phyloP scores from a whole-genome alignment of 2,113 vertebrate genomes.

The Mirounga angustirostris region DNA sequence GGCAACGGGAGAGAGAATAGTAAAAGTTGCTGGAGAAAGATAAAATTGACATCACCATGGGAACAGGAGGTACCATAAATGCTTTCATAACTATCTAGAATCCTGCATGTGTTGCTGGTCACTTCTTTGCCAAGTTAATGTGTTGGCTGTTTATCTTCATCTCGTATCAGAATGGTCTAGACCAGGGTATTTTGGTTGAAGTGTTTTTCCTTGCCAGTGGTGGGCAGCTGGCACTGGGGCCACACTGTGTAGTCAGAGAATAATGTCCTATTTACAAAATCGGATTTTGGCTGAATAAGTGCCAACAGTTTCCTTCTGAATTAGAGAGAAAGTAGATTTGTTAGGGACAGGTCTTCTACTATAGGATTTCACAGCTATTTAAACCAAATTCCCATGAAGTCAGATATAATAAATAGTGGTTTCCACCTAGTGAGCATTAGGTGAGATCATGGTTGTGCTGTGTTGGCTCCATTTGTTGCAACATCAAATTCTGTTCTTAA shows the following conservation, averaged over 20 bases:
- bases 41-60: background rate
- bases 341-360: background rate
- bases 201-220: background rate
- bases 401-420: background rate
- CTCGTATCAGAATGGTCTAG: background rate
- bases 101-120: background rate
- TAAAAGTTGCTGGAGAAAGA: background rate
- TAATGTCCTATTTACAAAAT: background rate
- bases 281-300: background rate
- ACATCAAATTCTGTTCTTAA: background rate
- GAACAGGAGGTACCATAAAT: background rate
- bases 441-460: background rate
- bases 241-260: background rate
- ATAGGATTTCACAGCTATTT: background rate
- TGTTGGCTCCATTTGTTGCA: background rate
- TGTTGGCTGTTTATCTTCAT: background rate
- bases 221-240: background rate
- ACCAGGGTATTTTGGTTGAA: background rate
- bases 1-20: background rate
- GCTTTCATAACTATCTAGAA: background rate
- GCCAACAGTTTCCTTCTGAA: background rate
- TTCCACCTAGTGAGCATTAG: rapidly evolving
- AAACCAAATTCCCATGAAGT: background rate
- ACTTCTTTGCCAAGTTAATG: background rate
- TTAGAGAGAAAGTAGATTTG: background rate